Base-by-base conservation (phyloP, 2,113 vertebrate species). In the Pangasianodon hypophthalmus region DNA sequence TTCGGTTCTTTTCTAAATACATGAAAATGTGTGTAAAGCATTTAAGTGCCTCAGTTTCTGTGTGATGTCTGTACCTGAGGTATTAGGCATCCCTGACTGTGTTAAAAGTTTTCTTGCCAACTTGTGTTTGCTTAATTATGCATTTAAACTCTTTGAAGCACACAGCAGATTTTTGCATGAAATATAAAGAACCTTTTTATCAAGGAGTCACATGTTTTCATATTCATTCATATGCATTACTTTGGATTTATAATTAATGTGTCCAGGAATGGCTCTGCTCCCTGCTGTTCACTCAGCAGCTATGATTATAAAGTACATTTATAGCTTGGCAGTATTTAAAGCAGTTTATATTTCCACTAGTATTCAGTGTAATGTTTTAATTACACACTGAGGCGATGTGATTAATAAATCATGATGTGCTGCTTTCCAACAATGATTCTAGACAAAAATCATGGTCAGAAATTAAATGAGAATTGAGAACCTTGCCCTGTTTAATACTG, bases 391-490 rank as follows among this genome's bases (percentile, higher is more conserved):
- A 52, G 24, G 37, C 2, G 16, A 64, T 11, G 32, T 84, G 90
- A 88, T 90, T 62, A 88, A 91, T 91, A 83, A 90, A 86, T 88
- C 37, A 88, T 62, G 71, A 3, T 26, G 8, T 18, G 50, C 84
- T 64, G 73, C 85, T 90, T 90, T 83, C 64, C 50, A 24, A 32
- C 64, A 80, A 83, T 67, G 44, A 54, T 71, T 41, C 60, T 46
- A 54, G 88, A 75, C 80, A 56, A 32, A 41, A 91, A 88, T 82
- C 75, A 56, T 75, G 37, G 88, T 83, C 82, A 83, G 46, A 88
- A 86, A 86, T 89, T 44, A 88, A 88, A 92, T 32, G 79, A 88
- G 79, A 60, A 90, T 71, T 81, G 83, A 88, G 91, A 88, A 90
- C 79, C 48, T 79, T n/a, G 0, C 32, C 52, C 69, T 84, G 75